Percentiles rank a stretch among this genome's conserved stretches.
Conservation (phyloP, 1,140 invertebrate genomes). For the Caerostris darwini region DNA sequence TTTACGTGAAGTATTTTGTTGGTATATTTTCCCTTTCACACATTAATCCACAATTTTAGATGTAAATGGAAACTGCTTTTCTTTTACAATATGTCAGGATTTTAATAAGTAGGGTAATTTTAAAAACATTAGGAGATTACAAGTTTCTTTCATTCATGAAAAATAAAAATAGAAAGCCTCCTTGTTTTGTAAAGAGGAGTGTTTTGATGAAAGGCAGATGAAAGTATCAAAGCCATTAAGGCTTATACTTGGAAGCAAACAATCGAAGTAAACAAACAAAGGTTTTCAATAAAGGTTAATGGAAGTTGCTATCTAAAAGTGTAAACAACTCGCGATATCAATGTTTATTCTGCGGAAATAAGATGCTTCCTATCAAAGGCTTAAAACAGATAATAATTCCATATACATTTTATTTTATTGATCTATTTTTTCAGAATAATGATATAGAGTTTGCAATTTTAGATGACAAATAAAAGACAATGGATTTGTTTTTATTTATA, state of each 20-base stretch:
- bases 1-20: too few relatives aligned
- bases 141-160: not conserved
- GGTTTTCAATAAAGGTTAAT: not conserved
- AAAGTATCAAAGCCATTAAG: not conserved
- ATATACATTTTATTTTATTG: not conserved
- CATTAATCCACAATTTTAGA: too few relatives aligned
- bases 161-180: not conserved
- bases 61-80: too few relatives aligned
- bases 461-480: too few relatives aligned
- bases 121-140: not conserved
- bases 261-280: not conserved
- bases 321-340: not conserved
- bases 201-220: not conserved
- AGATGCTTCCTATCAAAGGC: not conserved
- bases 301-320: not conserved
- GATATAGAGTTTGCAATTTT: not conserved
- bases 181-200: not conserved
- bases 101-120: not conserved
- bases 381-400: too few relatives aligned
- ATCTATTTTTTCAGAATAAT: not conserved
- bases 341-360: not conserved
- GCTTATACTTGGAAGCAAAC: not conserved
- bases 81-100: not conserved
- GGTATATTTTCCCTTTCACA: too few relatives aligned
- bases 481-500: too few relatives aligned